Base-by-base conservation (phyloP, 2,113 vertebrate genomes). In the Cinclus mexicanus region DNA sequence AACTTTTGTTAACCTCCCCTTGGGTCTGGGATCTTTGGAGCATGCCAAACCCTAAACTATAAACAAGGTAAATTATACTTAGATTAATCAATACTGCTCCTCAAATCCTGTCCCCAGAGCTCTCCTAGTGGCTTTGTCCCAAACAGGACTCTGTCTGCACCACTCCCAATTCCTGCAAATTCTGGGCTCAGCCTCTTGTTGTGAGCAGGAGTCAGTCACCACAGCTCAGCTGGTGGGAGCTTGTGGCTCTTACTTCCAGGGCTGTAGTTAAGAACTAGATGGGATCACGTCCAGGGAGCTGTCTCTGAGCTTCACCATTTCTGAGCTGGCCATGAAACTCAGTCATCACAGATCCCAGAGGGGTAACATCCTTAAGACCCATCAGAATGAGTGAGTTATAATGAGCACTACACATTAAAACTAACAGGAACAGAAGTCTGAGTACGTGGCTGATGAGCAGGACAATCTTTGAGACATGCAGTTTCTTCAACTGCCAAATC, bases 291-390 rank as follows among this genome's bases (percentile, higher is more conserved):
- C 21, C 14, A 26, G 23, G 19, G 46, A 42, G 19, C 15, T n/a
- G 5, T 55, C 46, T 69, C 31, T 41, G n/a, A 78, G 29, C 28
- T 2, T 0, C 11, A 4, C 7, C 39, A 7, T 55, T 41, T 64
- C 25, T 37, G 37, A 78, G 29, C 26, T 28, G 46, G 19, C 42
- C 46, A 31, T 15, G 68, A 57, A 49, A 28, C 19, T 74, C 0
- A 0, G 28, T 22, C 7, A 0, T 15, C 16, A 29, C 11, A 29
- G 0, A 0, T 82, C 52, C 56, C 23, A 25, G 37, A 60, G 16
- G 1, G 2, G 2, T 1, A 42, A 25, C 10, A 23, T 22, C 25
- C 53, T 71, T 60, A n/a, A 14, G 49, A 17, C 6, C 17, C 7
- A 1, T 26, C 39, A 41, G 28, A 37, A 4, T 8, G 9, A 44